Evolutionary conservation across 2,797 vertebrate species (phyloP).

Genomic region (Acanthurus lineatus): DNA sequence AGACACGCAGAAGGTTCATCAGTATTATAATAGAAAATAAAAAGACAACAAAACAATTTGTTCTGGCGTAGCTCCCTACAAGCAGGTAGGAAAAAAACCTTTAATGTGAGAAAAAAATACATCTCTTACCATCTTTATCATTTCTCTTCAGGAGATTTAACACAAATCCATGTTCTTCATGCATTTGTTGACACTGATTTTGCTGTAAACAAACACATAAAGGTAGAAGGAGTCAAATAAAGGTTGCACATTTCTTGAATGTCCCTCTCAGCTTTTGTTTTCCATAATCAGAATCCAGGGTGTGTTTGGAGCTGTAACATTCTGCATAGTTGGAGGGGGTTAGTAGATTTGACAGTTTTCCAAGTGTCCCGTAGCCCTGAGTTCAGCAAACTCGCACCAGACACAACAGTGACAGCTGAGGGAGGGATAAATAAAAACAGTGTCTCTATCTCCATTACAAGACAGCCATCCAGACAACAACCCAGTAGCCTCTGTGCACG

Average conservation of each 20-base stretch:
- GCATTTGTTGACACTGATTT: too few relatives aligned
- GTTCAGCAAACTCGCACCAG: conserved; percentile 88
- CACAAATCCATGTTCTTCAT: too few relatives aligned
- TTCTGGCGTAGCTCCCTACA: too few relatives aligned
- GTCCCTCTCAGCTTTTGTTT: conserved; percentile 84
- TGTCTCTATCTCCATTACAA: conserved; percentile 86
- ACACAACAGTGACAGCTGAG: conserved; percentile 98
- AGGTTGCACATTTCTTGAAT: conserved; percentile 64
- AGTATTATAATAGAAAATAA: too few relatives aligned
- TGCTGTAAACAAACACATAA: background rate
- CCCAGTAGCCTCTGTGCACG: conserved; percentile 50
- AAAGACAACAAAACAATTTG: too few relatives aligned
- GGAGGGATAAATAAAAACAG: conserved; percentile 93
- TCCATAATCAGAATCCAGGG: conserved; percentile 79
- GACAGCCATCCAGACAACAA: conserved; percentile 65
- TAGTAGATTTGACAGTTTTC: conserved; percentile 89
- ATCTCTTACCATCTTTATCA: too few relatives aligned
- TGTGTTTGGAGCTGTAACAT: conserved; percentile 79
- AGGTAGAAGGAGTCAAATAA: conserved; percentile 42
- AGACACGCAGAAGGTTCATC: too few relatives aligned
- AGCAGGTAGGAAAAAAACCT: too few relatives aligned
- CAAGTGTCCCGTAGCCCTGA: conserved; percentile 81
- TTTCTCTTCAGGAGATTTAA: too few relatives aligned
- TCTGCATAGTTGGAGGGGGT: conserved; percentile 87
- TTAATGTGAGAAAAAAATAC: too few relatives aligned